Conservation (phyloP, 2,113 vertebrate genomes). For the Apistogramma diplotaenia region DNA sequence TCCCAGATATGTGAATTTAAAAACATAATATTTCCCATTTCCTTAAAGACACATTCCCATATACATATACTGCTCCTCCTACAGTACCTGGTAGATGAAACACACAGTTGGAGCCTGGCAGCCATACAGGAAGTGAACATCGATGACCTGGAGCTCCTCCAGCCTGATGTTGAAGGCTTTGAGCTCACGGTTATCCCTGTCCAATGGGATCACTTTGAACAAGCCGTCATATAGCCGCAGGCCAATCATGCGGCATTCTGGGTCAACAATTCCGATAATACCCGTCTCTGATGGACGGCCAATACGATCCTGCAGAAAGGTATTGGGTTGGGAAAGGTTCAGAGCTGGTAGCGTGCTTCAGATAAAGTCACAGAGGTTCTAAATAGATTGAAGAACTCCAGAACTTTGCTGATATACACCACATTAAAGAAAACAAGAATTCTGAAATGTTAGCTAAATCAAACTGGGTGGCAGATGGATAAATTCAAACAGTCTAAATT, state of each 20-base stretch:
- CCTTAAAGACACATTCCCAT: not conserved
- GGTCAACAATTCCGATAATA: conserved; percentile 97
- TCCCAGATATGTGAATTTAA: not conserved
- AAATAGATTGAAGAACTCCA: not conserved
- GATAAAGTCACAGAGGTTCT: not conserved
- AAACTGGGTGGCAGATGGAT: not conserved
- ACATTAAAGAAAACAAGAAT: not conserved
- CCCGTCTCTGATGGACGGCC: conserved; percentile 97
- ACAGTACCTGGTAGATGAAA: conserved; percentile 94
- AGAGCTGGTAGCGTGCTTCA: not conserved
- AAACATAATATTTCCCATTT: not conserved
- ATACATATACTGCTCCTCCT: fast-evolving
- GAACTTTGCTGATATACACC: not conserved
- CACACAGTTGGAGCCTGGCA: conserved; percentile 98
- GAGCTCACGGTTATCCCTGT: conserved; percentile 94
- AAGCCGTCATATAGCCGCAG: conserved; percentile 94
- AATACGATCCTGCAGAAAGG: conserved; percentile 86
- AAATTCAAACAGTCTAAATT: not conserved
- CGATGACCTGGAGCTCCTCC: conserved; percentile 97
- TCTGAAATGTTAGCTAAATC: not conserved
- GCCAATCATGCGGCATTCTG: conserved; percentile 97
- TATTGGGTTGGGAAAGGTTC: not conserved
- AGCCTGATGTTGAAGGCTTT: conserved; percentile 98
- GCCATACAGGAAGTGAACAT: conserved; percentile 95
- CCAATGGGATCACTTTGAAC: conserved; percentile 96